A percentile compares a stretch with the other conserved stretches of the same genome.
Evolutionary conservation across 2,888 invertebrate genomes (phyloP).

Genomic region (Drosophila nigritarsus): DNA sequence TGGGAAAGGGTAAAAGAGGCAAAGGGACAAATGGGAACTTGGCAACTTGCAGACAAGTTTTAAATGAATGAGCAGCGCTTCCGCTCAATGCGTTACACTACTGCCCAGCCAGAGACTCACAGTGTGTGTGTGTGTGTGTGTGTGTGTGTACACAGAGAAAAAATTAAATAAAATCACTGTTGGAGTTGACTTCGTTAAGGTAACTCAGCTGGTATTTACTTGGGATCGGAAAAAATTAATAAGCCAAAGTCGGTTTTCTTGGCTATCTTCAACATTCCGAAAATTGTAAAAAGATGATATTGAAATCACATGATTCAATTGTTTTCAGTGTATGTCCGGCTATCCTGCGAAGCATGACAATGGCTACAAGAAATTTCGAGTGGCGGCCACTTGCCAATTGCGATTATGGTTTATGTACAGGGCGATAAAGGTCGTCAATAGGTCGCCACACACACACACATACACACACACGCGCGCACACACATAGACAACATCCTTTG

Average conservation of each 20-base stretch:
- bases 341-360: conserved; percentile 71
- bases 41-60: conserved; percentile 84
- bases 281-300: not conserved
- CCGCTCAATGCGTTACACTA: conserved; percentile 74
- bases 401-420: conserved; percentile 83
- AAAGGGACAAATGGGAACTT: conserved; percentile 55
- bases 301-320: not conserved
- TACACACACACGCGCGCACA: conserved; percentile 29
- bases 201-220: not conserved
- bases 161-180: not conserved
- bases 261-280: not conserved
- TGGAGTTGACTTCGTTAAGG: not conserved
- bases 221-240: not conserved
- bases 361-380: conserved; percentile 61
- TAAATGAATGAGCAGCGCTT: conserved; percentile 83
- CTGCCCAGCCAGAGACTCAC: conserved; percentile 42
- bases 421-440: conserved; percentile 84
- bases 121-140: not conserved
- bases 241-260: not conserved
- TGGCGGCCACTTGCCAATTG: conserved; percentile 81
- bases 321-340: conserved; percentile 21
- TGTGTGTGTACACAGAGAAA: conserved; percentile 4
- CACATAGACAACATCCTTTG: conserved; percentile 22
- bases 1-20: not conserved
- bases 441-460: conserved; percentile 70